phyloP scores from a whole-genome alignment of 1,140 invertebrate genomes.

The Patella vulgata region DNA sequence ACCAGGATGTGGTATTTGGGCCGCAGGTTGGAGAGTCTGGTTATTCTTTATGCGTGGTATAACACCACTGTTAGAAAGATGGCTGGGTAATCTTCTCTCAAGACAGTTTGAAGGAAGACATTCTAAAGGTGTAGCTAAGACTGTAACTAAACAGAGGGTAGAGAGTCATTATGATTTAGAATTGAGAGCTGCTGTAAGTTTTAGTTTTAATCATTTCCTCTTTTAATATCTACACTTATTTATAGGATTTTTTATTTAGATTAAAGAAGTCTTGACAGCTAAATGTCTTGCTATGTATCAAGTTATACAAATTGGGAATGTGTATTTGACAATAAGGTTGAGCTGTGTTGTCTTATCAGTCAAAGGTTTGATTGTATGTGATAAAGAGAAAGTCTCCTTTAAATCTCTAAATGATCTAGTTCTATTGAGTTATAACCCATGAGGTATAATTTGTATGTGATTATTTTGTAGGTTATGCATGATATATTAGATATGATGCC shows the following conservation, averaged over 20 bases:
- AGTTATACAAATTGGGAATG: too few species aligned
- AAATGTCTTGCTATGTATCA: too few species aligned
- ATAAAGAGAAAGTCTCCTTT: too few species aligned
- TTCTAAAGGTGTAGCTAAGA: conserved; percentile 99
- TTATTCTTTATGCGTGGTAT: conserved; percentile 99
- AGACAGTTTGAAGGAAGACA: conserved; percentile 99
- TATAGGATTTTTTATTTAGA: too few species aligned
- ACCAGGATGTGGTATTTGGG: conserved; percentile 99
- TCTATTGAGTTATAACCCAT: too few species aligned
- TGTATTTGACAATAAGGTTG: too few species aligned
- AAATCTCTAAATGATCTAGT: too few species aligned
- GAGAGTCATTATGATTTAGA: conserved; percentile 99
- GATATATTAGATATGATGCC: conserved; percentile 99
- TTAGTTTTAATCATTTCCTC: background rate
- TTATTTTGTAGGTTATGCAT: conserved; percentile 82
- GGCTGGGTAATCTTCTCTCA: conserved; percentile 97
- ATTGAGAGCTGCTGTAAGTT: conserved; percentile 87
- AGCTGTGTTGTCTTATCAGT: too few species aligned
- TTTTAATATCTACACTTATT: too few species aligned
- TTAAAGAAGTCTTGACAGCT: too few species aligned
- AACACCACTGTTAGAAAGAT: conserved; percentile 95
- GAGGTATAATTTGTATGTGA: too few species aligned
- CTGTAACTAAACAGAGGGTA: conserved; percentile 98
- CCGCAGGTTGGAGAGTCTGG: conserved; percentile 99
- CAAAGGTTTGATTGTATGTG: too few species aligned